Evolutionary conservation across 2,113 vertebrate species (phyloP).

Genomic region (Stomatorhinus ivindoensis): DNA sequence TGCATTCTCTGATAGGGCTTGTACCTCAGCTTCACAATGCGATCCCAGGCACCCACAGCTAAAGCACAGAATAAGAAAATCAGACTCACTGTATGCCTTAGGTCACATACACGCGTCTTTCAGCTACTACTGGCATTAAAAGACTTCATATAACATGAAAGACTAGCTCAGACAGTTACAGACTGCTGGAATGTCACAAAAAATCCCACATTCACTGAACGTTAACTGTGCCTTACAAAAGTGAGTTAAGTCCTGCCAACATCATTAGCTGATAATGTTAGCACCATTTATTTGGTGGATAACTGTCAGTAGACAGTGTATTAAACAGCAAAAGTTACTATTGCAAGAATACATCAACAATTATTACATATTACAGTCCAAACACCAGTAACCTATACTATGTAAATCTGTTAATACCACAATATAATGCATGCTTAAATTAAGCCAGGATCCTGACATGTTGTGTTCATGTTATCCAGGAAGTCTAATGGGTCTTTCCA

Average conservation of each 20-base stretch:
- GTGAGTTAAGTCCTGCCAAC: background rate
- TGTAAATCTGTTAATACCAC: background rate
- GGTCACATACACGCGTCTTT: background rate
- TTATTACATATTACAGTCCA: background rate
- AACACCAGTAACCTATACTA: background rate
- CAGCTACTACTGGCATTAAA: background rate
- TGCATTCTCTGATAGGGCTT: conserved; percentile 90
- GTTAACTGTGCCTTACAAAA: background rate
- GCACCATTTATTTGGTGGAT: background rate
- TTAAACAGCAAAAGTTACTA: background rate
- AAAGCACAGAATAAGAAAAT: conserved; percentile 26
- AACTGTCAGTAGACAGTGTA: background rate
- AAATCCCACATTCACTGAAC: background rate
- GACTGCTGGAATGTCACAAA: background rate
- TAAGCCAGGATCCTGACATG: background rate
- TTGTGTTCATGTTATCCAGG: background rate
- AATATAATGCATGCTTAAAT: background rate
- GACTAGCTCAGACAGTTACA: background rate
- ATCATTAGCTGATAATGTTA: background rate
- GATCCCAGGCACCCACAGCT: conserved; percentile 93
- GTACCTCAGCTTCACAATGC: conserved; percentile 75
- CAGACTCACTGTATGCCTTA: background rate
- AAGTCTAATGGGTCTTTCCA: background rate
- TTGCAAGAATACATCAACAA: background rate
- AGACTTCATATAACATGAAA: background rate